A percentile compares a stretch with the other conserved stretches of the same genome.
phyloP scores from a whole-genome alignment of 1,140 invertebrate species.

The Ips typographus region DNA sequence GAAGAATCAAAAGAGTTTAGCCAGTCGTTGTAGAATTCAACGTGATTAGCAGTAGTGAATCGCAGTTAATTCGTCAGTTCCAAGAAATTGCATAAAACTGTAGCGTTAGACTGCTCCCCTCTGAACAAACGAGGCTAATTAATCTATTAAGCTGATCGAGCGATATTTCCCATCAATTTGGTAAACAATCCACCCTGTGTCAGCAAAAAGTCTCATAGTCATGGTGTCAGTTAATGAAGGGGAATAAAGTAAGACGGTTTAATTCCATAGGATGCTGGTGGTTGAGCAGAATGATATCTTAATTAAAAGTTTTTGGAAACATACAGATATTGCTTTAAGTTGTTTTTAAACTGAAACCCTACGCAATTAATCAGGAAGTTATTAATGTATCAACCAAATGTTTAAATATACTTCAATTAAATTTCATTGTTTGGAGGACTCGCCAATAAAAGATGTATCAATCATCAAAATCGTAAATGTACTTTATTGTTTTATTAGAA shows the following conservation, averaged over 20 bases:
- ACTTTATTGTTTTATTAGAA: no score
- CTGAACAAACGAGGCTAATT: slow-evolving; percentile 35
- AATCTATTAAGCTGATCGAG: slow-evolving; percentile 37
- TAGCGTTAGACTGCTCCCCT: slow-evolving; percentile 20
- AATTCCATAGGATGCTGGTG: slow-evolving; percentile 25
- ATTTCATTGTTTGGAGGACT: no score
- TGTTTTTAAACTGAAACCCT: no score
- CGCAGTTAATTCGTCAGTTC: slow-evolving; percentile 1
- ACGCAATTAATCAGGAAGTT: no score
- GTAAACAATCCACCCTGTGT: slow-evolving; percentile 33
- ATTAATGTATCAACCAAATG: no score
- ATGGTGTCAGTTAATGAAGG: slow-evolving; percentile 29
- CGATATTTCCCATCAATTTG: slow-evolving; percentile 37
- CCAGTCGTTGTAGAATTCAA: not conserved
- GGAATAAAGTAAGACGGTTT: slow-evolving; percentile 22
- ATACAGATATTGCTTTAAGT: not conserved
- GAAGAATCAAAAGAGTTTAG: slow-evolving; percentile 3
- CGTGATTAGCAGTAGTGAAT: no score
- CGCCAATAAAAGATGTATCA: no score
- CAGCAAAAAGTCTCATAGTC: slow-evolving; percentile 29
- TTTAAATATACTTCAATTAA: no score
- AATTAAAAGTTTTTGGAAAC: slow-evolving; percentile 3
- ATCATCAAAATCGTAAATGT: no score
- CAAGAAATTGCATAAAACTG: slow-evolving; percentile 25
- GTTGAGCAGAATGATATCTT: slow-evolving; percentile 12